These are phyloP conservation scores for Pissodes strobi DNA, from an alignment of 1,140 invertebrate species.

Conservation along the genomic window DNA sequence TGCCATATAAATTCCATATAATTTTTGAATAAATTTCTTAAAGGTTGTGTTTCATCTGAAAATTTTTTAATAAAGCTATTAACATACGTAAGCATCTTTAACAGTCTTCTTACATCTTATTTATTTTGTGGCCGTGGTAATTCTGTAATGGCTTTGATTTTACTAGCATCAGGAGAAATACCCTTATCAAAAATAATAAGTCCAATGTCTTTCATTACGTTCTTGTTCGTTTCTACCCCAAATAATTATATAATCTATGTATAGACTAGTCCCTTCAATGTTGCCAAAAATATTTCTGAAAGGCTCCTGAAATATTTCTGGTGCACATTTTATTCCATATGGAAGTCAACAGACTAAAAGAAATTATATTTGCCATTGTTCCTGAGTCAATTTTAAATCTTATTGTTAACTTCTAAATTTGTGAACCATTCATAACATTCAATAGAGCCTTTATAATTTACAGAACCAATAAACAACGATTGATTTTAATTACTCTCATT, in stretches of 20 bases:
- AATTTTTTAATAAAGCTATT: conserved; percentile 52
- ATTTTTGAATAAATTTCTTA: conserved; percentile 45
- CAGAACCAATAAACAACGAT: no score
- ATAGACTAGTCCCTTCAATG: no score
- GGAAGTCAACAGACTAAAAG: no score
- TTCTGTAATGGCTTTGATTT: conserved; percentile 43
- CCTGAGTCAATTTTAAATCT: no score
- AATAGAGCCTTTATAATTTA: no score
- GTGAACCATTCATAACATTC: no score
- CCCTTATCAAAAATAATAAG: conserved; percentile 49
- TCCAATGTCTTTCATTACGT: conserved; percentile 48
- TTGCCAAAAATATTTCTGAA: conserved; percentile 51
- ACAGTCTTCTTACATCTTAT: conserved; percentile 48
- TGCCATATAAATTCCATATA: conserved; percentile 39
- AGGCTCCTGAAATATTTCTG: conserved; percentile 49
- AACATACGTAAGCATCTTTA: conserved; percentile 57
- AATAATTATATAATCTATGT: no score
- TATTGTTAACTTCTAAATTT: no score
- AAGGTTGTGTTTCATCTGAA: conserved; percentile 37
- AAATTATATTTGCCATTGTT: no score
- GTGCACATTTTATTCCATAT: no score
- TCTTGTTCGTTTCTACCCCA: conserved; percentile 24
- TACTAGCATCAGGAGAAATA: conserved; percentile 46
- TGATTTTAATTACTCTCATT: no score
- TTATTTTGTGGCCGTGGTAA: conserved; percentile 48